Evolutionary conservation across 1,140 invertebrate genomes (phyloP).

Genomic region (Bombyx mandarina): DNA sequence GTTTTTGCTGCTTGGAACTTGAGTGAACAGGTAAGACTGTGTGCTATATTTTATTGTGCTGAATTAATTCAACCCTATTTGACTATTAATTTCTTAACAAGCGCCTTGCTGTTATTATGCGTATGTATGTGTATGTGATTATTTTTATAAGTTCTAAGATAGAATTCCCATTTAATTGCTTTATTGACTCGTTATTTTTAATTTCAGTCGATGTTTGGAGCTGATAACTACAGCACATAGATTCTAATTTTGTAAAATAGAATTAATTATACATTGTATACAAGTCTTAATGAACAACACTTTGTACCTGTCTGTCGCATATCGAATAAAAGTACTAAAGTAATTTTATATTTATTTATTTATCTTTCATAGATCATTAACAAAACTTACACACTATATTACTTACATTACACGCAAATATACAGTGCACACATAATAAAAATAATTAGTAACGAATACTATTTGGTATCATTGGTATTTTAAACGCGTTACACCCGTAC

Average conservation of each 20-base stretch:
- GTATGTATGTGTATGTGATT: constrained; percentile 12
- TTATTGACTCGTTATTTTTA: constrained; percentile 26
- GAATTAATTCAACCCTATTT: too few relatives aligned
- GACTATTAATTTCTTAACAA: not conserved
- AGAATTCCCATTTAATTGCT: constrained; percentile 6
- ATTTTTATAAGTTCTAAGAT: constrained; percentile 8
- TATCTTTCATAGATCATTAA: constrained; percentile 34
- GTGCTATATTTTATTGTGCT: too few relatives aligned
- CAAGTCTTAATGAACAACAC: not conserved
- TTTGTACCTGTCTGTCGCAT: constrained; percentile 2
- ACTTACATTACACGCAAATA: constrained; percentile 23
- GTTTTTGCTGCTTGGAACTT: constrained; percentile 1
- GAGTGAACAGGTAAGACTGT: too few relatives aligned
- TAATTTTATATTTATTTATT: constrained; percentile 34
- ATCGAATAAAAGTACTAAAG: constrained; percentile 34
- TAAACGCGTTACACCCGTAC: constrained; percentile 38
- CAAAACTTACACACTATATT: constrained; percentile 32
- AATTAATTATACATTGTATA: constrained; percentile 4
- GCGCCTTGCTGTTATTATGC: not conserved
- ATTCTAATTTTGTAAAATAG: constrained; percentile 4
- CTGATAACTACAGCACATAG: constrained; percentile 59
- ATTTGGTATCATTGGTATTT: constrained; percentile 37
- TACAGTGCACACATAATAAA: constrained; percentile 38
- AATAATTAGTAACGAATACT: constrained; percentile 17
- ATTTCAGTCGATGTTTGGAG: constrained; percentile 64